Evolutionary conservation across 2,797 vertebrate genomes (phyloP).

Genomic region (Gambusia yucatana): DNA sequence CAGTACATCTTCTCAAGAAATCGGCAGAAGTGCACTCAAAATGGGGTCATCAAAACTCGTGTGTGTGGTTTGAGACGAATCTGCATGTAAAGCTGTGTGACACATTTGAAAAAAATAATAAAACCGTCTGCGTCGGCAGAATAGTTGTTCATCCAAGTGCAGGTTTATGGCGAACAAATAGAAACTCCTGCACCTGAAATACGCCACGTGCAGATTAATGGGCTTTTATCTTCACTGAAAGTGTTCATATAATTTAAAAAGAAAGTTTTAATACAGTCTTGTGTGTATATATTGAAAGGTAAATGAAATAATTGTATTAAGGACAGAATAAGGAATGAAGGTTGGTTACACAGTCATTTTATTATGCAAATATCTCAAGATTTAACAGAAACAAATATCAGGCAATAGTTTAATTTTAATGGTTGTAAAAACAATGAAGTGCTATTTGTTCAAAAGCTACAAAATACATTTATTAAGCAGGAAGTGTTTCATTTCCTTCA

Average conservation of each 20-base stretch:
- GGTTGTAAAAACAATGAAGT: slow-evolving; percentile 94
- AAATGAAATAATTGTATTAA: slow-evolving; percentile 82
- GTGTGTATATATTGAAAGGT: slow-evolving; percentile 85
- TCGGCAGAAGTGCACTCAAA: slow-evolving; percentile 42
- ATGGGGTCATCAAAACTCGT: slow-evolving; percentile 49
- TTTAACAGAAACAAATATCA: slow-evolving; percentile 90
- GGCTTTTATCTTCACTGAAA: slow-evolving; percentile 83
- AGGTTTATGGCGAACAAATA: not conserved
- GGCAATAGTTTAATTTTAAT: slow-evolving; percentile 92
- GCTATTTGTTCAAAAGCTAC: slow-evolving; percentile 92
- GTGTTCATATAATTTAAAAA: slow-evolving; percentile 84
- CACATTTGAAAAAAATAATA: slow-evolving; percentile 17
- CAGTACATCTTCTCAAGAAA: slow-evolving; percentile 48
- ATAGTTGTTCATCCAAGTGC: not conserved
- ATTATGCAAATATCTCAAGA: slow-evolving; percentile 87
- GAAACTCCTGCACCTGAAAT: not conserved
- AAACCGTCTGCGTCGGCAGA: slow-evolving; percentile 15
- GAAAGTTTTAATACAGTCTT: slow-evolving; percentile 79
- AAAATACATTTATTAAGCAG: slow-evolving; percentile 95
- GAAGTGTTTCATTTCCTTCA: slow-evolving; percentile 92
- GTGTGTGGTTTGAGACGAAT: slow-evolving; percentile 41
- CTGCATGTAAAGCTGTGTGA: slow-evolving; percentile 8
- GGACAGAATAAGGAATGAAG: slow-evolving; percentile 83
- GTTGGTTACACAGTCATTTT: slow-evolving; percentile 88
- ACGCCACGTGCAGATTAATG: slow-evolving; percentile 67